Percentiles rank a stretch among this genome's conserved stretches.
phyloP scores from a whole-genome alignment of 1,140 invertebrate species.

The Theocolax elegans region DNA sequence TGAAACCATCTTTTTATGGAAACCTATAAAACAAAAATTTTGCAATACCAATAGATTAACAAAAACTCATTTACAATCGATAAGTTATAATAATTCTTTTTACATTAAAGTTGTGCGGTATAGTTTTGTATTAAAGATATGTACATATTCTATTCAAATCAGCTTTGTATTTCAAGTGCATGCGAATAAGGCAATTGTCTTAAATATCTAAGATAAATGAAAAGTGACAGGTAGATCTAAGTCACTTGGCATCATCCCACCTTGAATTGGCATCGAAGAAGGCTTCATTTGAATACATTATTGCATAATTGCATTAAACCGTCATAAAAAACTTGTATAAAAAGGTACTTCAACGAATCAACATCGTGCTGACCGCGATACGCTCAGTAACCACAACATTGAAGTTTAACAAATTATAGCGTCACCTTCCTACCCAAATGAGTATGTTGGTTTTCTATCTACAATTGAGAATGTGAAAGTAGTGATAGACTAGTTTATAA shows the following conservation, averaged over 20 bases:
- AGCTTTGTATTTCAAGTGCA: slow-evolving; percentile 41
- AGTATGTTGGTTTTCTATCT: not conserved
- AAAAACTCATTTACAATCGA: slow-evolving; percentile 17
- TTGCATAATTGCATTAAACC: slow-evolving; percentile 56
- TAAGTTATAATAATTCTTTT: not conserved
- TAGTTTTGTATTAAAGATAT: not conserved
- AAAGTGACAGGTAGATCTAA: slow-evolving; percentile 36
- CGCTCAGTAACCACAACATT: slow-evolving; percentile 34
- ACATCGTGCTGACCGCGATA: slow-evolving; percentile 19
- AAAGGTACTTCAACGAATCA: slow-evolving; percentile 5
- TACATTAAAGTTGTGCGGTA: not conserved
- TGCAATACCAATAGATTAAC: too few species aligned
- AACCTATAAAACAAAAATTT: too few species aligned
- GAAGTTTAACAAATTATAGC: slow-evolving; percentile 27
- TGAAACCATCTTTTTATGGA: too few species aligned
- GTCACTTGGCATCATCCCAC: not conserved
- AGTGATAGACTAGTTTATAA: too few species aligned
- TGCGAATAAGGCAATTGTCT: slow-evolving; percentile 32
- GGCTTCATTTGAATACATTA: slow-evolving; percentile 58
- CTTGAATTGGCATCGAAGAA: slow-evolving; percentile 36
- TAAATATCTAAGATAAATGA: slow-evolving; percentile 45
- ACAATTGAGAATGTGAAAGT: not conserved
- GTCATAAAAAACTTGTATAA: slow-evolving; percentile 28
- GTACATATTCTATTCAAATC: slow-evolving; percentile 39
- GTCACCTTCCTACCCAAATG: too few species aligned